Conservation (phyloP, 2,113 vertebrate species). For the Oncorhynchus clarkii region DNA sequence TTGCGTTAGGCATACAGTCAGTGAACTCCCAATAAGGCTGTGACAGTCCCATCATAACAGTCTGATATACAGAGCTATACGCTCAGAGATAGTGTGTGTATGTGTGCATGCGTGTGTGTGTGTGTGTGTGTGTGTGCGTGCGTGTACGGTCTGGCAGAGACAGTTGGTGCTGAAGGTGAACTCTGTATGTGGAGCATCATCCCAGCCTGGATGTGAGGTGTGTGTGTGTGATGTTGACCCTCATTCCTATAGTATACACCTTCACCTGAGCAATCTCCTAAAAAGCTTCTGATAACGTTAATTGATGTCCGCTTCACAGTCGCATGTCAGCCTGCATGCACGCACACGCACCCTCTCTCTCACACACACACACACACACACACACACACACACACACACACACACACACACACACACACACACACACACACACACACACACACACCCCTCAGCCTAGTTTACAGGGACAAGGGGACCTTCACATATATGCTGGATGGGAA, state of each 20-base stretch:
- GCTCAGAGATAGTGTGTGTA: not conserved
- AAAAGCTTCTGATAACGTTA: constrained; percentile 59
- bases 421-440: too few relatives aligned
- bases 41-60: too few relatives aligned
- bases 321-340: not conserved
- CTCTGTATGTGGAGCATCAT: not conserved
- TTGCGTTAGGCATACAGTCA: not conserved
- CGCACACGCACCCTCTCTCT: not conserved
- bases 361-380: too few relatives aligned
- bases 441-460: too few relatives aligned
- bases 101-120: not conserved
- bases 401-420: too few relatives aligned
- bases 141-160: not conserved
- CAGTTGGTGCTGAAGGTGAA: not conserved
- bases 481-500: constrained; percentile 15
- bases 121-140: not conserved
- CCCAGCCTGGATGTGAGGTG: constrained; percentile 3
- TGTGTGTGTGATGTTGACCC: not conserved
- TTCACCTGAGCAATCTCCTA: constrained; percentile 58
- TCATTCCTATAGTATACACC: constrained; percentile 10
- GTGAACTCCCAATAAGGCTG: too few relatives aligned
- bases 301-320: constrained; percentile 31
- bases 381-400: too few relatives aligned
- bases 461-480: constrained; percentile 31
- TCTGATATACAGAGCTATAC: too few relatives aligned